Conservation (phyloP, 2,888 invertebrate species). For the Amblyjoppa fuscipennis region DNA sequence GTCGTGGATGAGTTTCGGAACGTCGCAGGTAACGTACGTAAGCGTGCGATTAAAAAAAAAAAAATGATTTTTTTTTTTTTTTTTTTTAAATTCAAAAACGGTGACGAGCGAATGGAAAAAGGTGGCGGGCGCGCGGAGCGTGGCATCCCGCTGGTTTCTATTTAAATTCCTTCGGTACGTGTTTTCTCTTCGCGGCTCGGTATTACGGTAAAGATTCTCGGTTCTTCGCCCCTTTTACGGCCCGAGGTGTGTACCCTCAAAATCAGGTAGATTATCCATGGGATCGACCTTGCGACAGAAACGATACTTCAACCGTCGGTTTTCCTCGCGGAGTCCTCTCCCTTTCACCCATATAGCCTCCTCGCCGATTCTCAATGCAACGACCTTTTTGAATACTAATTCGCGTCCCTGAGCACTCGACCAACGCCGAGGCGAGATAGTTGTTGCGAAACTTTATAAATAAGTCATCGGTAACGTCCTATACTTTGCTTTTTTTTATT, state of each 20-base stretch:
- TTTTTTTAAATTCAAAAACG: neutral
- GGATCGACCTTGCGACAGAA: neutral
- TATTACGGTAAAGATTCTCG: neutral
- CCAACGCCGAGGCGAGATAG: conserved; percentile 27
- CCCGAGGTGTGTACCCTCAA: neutral
- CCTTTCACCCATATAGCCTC: neutral
- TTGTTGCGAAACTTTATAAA: conserved; percentile 58
- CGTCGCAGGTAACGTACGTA: neutral
- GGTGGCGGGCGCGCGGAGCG: neutral
- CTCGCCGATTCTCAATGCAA: conserved; percentile 5
- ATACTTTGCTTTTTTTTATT: neutral
- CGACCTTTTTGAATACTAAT: conserved; percentile 5
- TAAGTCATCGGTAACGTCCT: conserved; percentile 9
- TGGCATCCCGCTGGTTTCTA: neutral
- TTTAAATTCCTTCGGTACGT: neutral
- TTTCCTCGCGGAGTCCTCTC: neutral
- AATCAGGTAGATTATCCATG: conserved; percentile 6
- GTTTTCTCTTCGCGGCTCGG: neutral
- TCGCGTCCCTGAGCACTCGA: conserved; percentile 58
- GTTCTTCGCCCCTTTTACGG: neutral
- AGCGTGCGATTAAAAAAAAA: neutral
- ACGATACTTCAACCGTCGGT: neutral
- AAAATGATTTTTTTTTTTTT: neutral
- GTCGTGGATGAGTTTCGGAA: neutral
- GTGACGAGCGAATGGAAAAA: neutral